Conservation (phyloP, 1,140 invertebrate species). For the Tetraneura akinire region DNA sequence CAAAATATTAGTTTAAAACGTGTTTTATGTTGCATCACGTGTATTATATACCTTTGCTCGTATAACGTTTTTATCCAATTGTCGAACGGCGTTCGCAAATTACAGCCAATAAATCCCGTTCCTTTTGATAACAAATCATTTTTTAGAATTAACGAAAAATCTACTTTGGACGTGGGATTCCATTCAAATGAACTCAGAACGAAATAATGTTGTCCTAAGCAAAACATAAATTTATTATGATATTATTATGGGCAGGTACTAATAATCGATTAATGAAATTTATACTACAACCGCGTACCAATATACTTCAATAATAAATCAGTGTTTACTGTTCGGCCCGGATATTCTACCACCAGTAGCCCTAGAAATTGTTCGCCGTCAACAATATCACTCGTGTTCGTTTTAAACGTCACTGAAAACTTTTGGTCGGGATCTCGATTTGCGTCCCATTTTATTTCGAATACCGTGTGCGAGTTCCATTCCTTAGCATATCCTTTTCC, state of each 20-base stretch:
- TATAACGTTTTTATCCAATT: slow-evolving; percentile 73
- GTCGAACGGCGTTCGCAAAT: slow-evolving; percentile 71
- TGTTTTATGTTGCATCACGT: no score
- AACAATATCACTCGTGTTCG: slow-evolving; percentile 58
- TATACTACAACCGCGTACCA: neutral
- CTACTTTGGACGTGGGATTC: slow-evolving; percentile 63
- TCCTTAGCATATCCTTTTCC: slow-evolving; percentile 64
- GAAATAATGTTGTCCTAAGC: slow-evolving; percentile 43
- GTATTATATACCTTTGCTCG: slow-evolving; percentile 63
- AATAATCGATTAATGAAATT: neutral
- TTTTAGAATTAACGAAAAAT: slow-evolving; percentile 61
- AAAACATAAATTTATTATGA: no score
- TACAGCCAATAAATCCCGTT: slow-evolving; percentile 60
- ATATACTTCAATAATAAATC: slow-evolving; percentile 32
- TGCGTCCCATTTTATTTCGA: slow-evolving; percentile 79
- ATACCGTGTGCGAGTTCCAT: slow-evolving; percentile 65
- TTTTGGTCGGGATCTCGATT: slow-evolving; percentile 76
- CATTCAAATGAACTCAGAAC: slow-evolving; percentile 60
- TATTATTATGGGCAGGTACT: no score
- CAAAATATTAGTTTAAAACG: no score
- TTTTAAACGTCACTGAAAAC: slow-evolving; percentile 64
- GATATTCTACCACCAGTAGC: slow-evolving; percentile 69
- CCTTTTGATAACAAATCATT: slow-evolving; percentile 60
- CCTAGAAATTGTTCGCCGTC: slow-evolving; percentile 65
- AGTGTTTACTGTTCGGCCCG: slow-evolving; percentile 68